A percentile compares a stretch with the other conserved stretches of the same genome.
Conservation (phyloP, 1,140 invertebrate species). For the Drosophila pallidifrons region DNA sequence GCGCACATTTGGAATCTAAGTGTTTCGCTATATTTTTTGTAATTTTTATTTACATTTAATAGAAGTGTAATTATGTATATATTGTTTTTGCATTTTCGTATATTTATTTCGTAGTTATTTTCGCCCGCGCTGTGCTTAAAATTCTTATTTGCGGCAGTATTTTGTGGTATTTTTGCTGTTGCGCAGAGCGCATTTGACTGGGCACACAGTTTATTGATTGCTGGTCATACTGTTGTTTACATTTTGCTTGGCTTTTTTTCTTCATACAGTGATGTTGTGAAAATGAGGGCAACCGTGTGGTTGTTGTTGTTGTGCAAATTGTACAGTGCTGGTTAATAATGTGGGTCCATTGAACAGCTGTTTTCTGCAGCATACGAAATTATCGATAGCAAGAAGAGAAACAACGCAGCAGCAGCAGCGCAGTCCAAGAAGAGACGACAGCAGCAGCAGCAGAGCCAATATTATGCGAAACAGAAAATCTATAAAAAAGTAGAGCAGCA, state of each 20-base stretch:
- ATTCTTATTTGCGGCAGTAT: background rate
- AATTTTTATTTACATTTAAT: too few relatives aligned
- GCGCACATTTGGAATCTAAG: too few relatives aligned
- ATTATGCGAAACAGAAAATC: constrained; percentile 58
- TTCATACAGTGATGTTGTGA: constrained; percentile 15
- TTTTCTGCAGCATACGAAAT: constrained; percentile 13
- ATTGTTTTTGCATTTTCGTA: background rate
- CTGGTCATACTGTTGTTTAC: constrained; percentile 44
- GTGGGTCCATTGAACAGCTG: constrained; percentile 31
- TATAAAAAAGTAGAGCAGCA: constrained; percentile 59
- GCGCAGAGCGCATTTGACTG: background rate
- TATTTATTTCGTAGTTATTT: background rate
- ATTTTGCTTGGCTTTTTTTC: constrained; percentile 18
- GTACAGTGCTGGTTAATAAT: constrained; percentile 28
- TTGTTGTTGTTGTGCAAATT: constrained; percentile 19
- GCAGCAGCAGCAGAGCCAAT: constrained; percentile 33
- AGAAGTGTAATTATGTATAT: background rate
- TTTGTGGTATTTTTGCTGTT: background rate
- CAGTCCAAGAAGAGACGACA: constrained; percentile 14
- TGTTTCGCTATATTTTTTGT: too few relatives aligned
- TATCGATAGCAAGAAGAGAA: constrained; percentile 43
- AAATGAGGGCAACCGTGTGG: constrained; percentile 13
- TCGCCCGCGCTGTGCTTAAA: background rate
- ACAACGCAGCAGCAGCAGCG: constrained; percentile 48
- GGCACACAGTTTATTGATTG: background rate